Conservation (phyloP, 2,113 vertebrate species). For the Shinisaurus crocodilurus region DNA sequence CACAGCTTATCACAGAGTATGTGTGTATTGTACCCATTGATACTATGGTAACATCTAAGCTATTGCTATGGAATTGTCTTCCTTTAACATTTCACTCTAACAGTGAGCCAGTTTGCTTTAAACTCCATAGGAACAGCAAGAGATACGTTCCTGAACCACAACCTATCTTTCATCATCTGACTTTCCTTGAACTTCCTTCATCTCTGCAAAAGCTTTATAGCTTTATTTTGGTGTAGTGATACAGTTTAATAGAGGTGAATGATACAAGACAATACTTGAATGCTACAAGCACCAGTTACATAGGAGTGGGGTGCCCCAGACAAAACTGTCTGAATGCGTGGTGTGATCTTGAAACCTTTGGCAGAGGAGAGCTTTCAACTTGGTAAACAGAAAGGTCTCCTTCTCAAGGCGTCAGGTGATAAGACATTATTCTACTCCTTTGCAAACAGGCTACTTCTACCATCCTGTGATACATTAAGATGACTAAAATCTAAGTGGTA, state of each 20-base stretch:
- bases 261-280: background rate
- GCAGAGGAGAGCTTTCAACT: background rate
- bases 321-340: background rate
- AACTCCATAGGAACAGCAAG: background rate
- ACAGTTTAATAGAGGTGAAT: background rate
- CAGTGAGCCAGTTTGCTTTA: background rate
- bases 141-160: background rate
- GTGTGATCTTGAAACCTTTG: background rate
- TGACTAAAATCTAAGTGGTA: background rate
- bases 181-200: background rate
- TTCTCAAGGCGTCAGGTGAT: background rate
- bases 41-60: background rate
- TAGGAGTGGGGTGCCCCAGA: background rate
- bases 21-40: accelerated
- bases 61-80: background rate
- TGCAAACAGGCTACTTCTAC: background rate
- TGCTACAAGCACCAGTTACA: background rate
- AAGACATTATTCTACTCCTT: background rate
- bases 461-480: background rate
- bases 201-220: background rate
- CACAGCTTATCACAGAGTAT: background rate
- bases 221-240: conserved; percentile 1
- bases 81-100: background rate
- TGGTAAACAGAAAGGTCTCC: no score
- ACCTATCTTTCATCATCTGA: background rate